Evolutionary conservation across 2,888 invertebrate genomes (phyloP).

Genomic region (Neria commutata): DNA sequence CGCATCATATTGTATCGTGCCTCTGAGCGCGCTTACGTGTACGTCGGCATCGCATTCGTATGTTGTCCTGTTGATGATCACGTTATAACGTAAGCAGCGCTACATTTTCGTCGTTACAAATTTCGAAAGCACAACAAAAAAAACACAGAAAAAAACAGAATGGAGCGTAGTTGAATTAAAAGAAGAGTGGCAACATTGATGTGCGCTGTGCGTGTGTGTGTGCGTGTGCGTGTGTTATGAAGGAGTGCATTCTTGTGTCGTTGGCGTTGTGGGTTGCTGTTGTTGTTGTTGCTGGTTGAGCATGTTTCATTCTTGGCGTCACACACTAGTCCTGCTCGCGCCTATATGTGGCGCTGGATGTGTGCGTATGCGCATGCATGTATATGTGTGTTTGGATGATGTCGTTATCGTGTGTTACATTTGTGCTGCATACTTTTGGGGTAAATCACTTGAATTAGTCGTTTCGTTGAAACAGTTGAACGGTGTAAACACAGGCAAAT

Average conservation of each 20-base stretch:
- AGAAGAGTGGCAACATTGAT: slow-evolving; percentile 35
- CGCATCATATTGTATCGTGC: slow-evolving; percentile 6
- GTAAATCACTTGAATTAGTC: slow-evolving; percentile 61
- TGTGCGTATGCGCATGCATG: slow-evolving; percentile 25
- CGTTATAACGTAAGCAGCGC: slow-evolving; percentile 1
- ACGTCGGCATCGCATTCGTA: slow-evolving; percentile 10
- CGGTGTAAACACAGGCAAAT: slow-evolving; percentile 60
- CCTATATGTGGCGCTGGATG: too few relatives aligned
- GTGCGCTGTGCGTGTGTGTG: slow-evolving; percentile 12
- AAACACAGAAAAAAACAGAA: background rate
- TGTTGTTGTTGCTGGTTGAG: slow-evolving; percentile 16
- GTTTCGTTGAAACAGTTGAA: slow-evolving; percentile 63
- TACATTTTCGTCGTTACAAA: slow-evolving; percentile 12
- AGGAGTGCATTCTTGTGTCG: slow-evolving; percentile 40
- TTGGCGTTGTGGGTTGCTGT: slow-evolving; percentile 21
- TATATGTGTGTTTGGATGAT: slow-evolving; percentile 37
- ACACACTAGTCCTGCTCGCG: background rate
- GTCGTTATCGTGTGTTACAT: slow-evolving; percentile 25
- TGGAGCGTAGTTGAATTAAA: too few relatives aligned
- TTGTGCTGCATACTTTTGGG: slow-evolving; percentile 47
- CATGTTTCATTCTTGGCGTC: background rate
- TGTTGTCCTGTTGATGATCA: slow-evolving; percentile 32
- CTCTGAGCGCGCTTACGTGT: too few relatives aligned
- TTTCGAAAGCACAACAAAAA: background rate
- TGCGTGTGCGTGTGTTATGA: slow-evolving; percentile 40